phyloP scores from a whole-genome alignment of 2,888 invertebrate species.

The Cheilosia vulpina region DNA sequence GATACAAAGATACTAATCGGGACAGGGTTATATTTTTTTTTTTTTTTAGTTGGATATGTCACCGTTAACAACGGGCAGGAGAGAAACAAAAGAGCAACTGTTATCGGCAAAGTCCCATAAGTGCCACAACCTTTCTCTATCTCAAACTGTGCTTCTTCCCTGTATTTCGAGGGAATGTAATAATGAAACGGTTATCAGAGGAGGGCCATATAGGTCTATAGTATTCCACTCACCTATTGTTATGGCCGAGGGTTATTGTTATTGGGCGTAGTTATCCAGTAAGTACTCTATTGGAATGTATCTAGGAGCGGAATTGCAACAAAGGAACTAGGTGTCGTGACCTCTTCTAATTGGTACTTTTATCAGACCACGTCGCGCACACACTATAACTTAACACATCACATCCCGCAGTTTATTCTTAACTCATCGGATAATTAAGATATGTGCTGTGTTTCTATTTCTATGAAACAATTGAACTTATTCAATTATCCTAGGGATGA shows the following conservation, averaged over 20 bases:
- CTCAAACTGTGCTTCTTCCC: constrained; percentile 5
- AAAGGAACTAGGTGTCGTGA: constrained; percentile 26
- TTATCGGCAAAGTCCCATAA: constrained; percentile 62
- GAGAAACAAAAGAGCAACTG: constrained; percentile 34
- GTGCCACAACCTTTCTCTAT: constrained; percentile 33
- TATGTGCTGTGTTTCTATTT: constrained; percentile 9
- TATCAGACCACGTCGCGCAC: constrained; percentile 29
- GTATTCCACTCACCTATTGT: constrained; percentile 49
- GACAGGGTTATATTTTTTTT: background rate
- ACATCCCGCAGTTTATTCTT: constrained; percentile 42
- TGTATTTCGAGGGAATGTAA: background rate
- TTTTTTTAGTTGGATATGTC: constrained; percentile 44
- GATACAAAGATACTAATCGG: constrained; percentile 36
- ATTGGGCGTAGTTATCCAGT: constrained; percentile 43
- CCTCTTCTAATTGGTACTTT: constrained; percentile 47
- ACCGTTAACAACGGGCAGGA: constrained; percentile 48
- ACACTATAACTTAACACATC: constrained; percentile 3
- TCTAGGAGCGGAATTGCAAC: constrained; percentile 27
- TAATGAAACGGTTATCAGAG: constrained; percentile 42
- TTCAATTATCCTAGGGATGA: constrained; percentile 68
- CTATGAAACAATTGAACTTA: constrained; percentile 62
- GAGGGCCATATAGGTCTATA: background rate
- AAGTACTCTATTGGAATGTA: constrained; percentile 22
- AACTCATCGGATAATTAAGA: constrained; percentile 43
- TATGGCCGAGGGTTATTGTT: constrained; percentile 48